These are phyloP conservation scores for Bufotes viridis DNA, from an alignment of 2,797 vertebrate species.

Conservation along the genomic window DNA sequence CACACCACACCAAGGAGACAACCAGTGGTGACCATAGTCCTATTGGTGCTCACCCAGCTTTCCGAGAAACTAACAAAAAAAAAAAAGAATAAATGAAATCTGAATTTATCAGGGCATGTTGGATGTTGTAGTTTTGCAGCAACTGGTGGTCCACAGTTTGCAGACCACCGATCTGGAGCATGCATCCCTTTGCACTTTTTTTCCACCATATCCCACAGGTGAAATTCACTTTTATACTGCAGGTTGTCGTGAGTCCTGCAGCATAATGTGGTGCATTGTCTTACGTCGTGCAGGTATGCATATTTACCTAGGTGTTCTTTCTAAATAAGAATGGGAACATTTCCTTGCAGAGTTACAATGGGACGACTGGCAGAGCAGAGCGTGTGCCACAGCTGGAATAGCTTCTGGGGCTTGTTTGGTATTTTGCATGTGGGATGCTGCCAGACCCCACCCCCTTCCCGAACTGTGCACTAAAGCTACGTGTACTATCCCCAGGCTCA, in stretches of 20 bases:
- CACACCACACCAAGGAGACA: too few relatives aligned
- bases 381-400: slow-evolving; percentile 44
- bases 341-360: slow-evolving; percentile 38
- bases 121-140: neutral
- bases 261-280: slow-evolving; percentile 29
- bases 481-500: slow-evolving; percentile 70
- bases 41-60: too few relatives aligned
- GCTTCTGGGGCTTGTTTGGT: slow-evolving; percentile 57
- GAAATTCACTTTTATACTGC: neutral
- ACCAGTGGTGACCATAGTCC: too few relatives aligned
- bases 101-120: neutral
- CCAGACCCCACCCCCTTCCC: slow-evolving; percentile 67
- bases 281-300: neutral
- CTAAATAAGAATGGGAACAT: slow-evolving; percentile 45
- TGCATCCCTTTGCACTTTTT: neutral
- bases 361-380: slow-evolving; percentile 36
- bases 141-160: neutral
- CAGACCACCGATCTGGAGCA: neutral
- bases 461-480: slow-evolving; percentile 69
- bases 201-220: too few relatives aligned
- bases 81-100: neutral
- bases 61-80: neutral
- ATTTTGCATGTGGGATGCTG: slow-evolving; percentile 62
- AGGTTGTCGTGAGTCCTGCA: neutral
- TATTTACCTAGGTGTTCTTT: slow-evolving; percentile 49